Percentiles rank a stretch among this genome's conserved stretches.
These are phyloP conservation scores for Bubalus kerabau DNA, from an alignment of 2,113 vertebrate species.

Conservation along the genomic window DNA sequence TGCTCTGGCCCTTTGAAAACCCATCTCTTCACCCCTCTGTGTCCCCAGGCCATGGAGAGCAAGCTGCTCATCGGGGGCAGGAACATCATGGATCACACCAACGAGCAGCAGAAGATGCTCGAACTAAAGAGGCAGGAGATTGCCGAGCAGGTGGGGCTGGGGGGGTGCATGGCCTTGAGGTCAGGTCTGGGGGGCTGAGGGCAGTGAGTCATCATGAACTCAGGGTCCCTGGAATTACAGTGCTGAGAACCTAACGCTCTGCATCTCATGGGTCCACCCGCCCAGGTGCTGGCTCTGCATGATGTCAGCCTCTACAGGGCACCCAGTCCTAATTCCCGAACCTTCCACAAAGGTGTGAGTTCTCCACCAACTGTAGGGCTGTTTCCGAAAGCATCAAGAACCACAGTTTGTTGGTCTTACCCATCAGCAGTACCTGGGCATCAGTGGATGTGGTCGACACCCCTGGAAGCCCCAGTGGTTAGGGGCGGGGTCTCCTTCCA, in stretches of 20 bases:
- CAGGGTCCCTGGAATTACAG: not conserved
- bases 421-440: not conserved
- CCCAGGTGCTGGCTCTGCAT: not conserved
- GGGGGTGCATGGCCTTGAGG: not conserved
- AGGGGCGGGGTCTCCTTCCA: not conserved
- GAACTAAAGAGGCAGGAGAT: constrained; percentile 96
- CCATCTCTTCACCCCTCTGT: not conserved
- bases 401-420: not conserved
- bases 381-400: not conserved
- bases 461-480: not conserved
- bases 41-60: constrained; percentile 92
- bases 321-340: not conserved
- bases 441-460: not conserved
- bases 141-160: constrained; percentile 87
- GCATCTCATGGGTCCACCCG: not conserved
- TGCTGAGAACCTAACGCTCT: not conserved
- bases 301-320: not conserved
- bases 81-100: constrained; percentile 97
- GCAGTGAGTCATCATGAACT: not conserved
- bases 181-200: not conserved
- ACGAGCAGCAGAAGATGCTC: constrained; percentile 96
- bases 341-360: not conserved
- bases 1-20: not conserved
- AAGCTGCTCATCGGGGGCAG: constrained; percentile 94
- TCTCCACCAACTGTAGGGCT: not conserved